These are phyloP conservation scores for Drepanosiphum platanoidis DNA, from an alignment of 2,888 invertebrate species.

Conservation along the genomic window DNA sequence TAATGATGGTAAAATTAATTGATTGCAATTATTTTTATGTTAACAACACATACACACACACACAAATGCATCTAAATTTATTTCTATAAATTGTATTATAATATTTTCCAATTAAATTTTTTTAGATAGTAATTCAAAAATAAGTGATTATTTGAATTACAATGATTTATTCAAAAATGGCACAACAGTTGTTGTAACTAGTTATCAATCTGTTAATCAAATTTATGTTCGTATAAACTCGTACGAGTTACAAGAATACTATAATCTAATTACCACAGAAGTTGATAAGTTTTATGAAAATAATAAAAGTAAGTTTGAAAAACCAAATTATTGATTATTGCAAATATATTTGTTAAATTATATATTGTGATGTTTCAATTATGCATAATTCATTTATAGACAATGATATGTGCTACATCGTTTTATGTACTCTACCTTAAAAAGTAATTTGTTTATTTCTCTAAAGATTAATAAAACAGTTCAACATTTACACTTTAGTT, in stretches of 20 bases:
- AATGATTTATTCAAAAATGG: slow-evolving; percentile 27
- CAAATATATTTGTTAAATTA: too few relatives aligned
- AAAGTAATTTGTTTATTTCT: too few relatives aligned
- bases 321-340: too few relatives aligned
- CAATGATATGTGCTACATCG: too few relatives aligned
- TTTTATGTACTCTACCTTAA: neutral
- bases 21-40: neutral
- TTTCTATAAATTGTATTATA: too few relatives aligned
- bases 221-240: slow-evolving; percentile 18
- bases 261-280: neutral
- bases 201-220: slow-evolving; percentile 7
- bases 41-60: too few relatives aligned
- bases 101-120: too few relatives aligned
- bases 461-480: too few relatives aligned
- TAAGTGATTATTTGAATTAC: neutral
- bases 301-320: neutral
- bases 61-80: too few relatives aligned
- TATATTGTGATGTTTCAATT: too few relatives aligned
- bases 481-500: too few relatives aligned
- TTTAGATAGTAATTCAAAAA: slow-evolving; percentile 2
- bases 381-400: too few relatives aligned
- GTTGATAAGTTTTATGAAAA: neutral
- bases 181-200: neutral
- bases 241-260: neutral
- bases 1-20: slow-evolving; percentile 19